Base-by-base conservation (phyloP, 2,113 vertebrate species). In the Scophthalmus maximus region DNA sequence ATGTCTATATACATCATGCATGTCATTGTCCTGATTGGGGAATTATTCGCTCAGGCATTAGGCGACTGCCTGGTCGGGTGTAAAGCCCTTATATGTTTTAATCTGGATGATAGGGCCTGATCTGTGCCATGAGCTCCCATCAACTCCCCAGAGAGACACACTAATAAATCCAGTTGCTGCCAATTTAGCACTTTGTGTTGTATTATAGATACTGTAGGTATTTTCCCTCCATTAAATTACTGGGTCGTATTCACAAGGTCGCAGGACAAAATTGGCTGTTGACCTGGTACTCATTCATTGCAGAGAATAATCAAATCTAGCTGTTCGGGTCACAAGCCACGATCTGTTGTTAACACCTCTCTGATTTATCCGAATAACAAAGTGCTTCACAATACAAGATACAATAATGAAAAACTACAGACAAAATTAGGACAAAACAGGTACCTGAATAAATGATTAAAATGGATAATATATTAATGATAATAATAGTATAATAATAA, bases 61-160 rank as follows among this genome's bases (percentile, higher is more conserved):
- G 49, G 58, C 29, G 10, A n/a, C 29, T 49, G 52, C 44, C 74
- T 46, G 63, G 61, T 44, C 58, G 60, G 73, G 23, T 59, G 27
- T 82, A 78, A 87, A 73, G 73, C 51, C 68, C 60, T 78, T 57
- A 73, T 76, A 74, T 65, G 46, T 64, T 78, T 84, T 87, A 89
- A 91, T 91, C 82, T 44, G 46, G 89, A 89, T 84, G 64, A 87
- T 74, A 73, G 47, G 14, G 26, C 51, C 82, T 76, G 65, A 87
- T 83, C 76, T 73, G 55, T 57, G 22, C 20, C 65, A 85, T n/a
- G 3, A 69, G 40, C 53, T 50, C 30, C 61, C 59, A 64, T 76
- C 76, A 64, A 81, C 64, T 79, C 55, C 73, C 26, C 36, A 56
- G 30, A 25, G 50, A 75, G 44, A 81, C 27, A 42, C 38, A 60